These are phyloP conservation scores for Cyprinodon brontotheroides DNA, from an alignment of 2,113 vertebrate species.

Conservation along the genomic window DNA sequence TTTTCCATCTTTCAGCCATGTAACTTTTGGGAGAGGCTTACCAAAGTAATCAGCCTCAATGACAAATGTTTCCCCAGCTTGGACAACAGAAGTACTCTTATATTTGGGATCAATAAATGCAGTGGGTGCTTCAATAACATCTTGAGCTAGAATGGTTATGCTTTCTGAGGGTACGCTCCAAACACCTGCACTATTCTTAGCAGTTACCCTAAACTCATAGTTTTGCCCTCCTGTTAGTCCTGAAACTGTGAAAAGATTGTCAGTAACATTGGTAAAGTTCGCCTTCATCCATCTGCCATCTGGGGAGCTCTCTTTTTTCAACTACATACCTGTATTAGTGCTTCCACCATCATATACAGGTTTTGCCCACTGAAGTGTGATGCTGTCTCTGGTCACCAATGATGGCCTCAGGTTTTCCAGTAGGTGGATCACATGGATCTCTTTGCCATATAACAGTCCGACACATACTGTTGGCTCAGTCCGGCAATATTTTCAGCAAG, in stretches of 20 bases:
- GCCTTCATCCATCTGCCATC: conserved; percentile 98
- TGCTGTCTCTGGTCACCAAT: conserved; percentile 89
- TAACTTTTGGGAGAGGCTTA: too few species aligned
- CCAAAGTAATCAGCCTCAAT: too few species aligned
- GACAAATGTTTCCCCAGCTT: too few species aligned
- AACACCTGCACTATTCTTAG: too few species aligned
- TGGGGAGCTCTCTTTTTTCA: conserved; percentile 94
- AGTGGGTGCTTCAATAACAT: too few species aligned
- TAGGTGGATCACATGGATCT: conserved; percentile 94
- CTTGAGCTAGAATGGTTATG: too few species aligned
- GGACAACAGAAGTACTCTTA: too few species aligned
- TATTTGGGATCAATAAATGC: too few species aligned
- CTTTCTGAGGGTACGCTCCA: too few species aligned
- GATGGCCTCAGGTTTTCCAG: conserved; percentile 91
- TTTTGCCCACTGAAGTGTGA: conserved; percentile 93
- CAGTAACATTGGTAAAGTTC: conserved; percentile 93
- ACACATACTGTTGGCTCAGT: conserved; percentile 89
- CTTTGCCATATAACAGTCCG: conserved; percentile 90
- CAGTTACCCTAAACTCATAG: too few species aligned
- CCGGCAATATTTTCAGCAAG: conserved; percentile 97
- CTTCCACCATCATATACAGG: conserved; percentile 95
- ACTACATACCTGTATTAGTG: conserved; percentile 91
- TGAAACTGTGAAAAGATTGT: conserved; percentile 91
- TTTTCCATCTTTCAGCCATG: too few species aligned
- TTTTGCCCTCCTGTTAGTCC: conserved; percentile 91